These are phyloP conservation scores for Acrocephalus arundinaceus DNA, from an alignment of 2,113 vertebrate genomes.

Conservation along the genomic window DNA sequence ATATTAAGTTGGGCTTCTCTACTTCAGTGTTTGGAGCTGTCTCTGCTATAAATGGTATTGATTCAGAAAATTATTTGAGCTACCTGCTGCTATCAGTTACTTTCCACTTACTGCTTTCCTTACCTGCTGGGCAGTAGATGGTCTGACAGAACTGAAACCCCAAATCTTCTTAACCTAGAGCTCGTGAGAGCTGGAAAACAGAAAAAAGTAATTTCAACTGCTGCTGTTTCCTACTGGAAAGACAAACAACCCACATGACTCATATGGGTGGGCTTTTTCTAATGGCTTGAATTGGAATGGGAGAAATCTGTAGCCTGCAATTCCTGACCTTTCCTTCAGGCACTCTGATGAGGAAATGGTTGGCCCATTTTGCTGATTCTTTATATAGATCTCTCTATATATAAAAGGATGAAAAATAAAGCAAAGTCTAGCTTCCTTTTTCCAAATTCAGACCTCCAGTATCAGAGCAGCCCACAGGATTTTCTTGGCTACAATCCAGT, in stretches of 20 bases:
- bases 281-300: background rate
- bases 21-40: background rate
- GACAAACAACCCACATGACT: background rate
- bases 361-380: background rate
- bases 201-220: background rate
- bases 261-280: background rate
- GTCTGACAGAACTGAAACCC: background rate
- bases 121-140: background rate
- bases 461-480: constrained; percentile 15
- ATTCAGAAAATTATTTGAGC: constrained; percentile 35
- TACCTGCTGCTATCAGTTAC: constrained; percentile 40
- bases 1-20: background rate
- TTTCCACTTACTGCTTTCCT: constrained; percentile 6
- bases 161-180: background rate
- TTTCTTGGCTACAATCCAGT: constrained; percentile 15
- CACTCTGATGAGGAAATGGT: background rate
- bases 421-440: background rate
- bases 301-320: background rate
- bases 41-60: constrained; percentile 36
- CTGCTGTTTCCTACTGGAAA: background rate
- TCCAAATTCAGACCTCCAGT: background rate
- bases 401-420: background rate
- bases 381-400: background rate
- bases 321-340: background rate
- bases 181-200: background rate